Conservation (phyloP, 2,797 vertebrate genomes). For the Gymnothorax reevesii region DNA sequence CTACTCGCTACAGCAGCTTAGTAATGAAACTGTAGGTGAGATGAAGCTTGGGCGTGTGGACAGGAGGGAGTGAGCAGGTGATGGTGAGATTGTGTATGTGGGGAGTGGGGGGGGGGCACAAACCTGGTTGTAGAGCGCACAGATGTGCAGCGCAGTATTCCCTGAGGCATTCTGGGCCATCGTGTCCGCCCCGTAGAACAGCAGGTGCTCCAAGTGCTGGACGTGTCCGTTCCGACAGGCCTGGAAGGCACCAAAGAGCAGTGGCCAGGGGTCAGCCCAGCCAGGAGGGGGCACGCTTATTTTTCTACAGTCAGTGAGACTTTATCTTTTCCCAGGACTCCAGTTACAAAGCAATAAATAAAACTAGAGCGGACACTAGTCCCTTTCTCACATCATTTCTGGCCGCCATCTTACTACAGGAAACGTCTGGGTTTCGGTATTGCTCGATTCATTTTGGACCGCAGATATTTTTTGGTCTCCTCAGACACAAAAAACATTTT, state of each 20-base stretch:
- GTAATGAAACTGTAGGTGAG: neutral
- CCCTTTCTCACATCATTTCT: too few relatives aligned
- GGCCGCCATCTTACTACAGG: too few relatives aligned
- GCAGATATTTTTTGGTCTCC: too few relatives aligned
- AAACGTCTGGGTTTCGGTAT: too few relatives aligned
- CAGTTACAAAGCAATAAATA: too few relatives aligned
- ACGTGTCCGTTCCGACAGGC: slow-evolving; percentile 90
- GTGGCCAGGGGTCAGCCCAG: slow-evolving; percentile 21
- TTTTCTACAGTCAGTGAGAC: neutral
- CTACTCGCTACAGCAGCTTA: neutral
- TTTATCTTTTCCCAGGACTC: too few relatives aligned
- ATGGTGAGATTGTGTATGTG: neutral
- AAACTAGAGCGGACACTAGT: too few relatives aligned
- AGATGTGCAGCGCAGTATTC: slow-evolving; percentile 92
- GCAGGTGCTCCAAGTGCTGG: slow-evolving; percentile 91
- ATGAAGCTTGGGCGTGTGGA: neutral
- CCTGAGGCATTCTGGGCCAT: slow-evolving; percentile 92
- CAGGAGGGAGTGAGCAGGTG: neutral
- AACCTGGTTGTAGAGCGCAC: slow-evolving; percentile 97
- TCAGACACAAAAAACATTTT: too few relatives aligned
- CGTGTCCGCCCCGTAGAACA: slow-evolving; percentile 93
- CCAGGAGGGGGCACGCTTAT: neutral
- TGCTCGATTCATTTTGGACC: too few relatives aligned
- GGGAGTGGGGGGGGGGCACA: slow-evolving; percentile 42
- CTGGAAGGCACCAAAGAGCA: slow-evolving; percentile 59